Conservation (phyloP, 2,113 vertebrate species). For the Chamaea fasciata region DNA sequence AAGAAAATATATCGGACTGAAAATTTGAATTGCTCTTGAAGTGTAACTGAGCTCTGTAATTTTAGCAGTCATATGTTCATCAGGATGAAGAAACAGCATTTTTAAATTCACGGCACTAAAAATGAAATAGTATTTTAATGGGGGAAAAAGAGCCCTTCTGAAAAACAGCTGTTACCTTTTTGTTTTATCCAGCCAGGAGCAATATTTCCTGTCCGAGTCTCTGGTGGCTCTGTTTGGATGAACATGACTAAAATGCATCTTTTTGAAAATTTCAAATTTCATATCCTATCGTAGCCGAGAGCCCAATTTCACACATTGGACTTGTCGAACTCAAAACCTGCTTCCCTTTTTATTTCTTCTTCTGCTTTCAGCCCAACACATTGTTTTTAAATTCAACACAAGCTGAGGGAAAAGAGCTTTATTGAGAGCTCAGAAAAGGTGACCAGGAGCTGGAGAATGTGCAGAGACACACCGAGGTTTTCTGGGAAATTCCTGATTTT, state of each 20-base stretch:
- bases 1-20: neutral
- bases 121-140: neutral
- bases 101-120: neutral
- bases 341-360: neutral
- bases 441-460: neutral
- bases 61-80: neutral
- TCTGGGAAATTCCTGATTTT: neutral
- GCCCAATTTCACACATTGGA: neutral
- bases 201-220: neutral
- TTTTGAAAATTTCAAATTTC: neutral
- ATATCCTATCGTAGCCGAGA: neutral
- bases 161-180: neutral
- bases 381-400: constrained; percentile 11
- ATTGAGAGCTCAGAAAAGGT: neutral
- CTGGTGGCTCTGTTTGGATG: neutral
- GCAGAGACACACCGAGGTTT: neutral
- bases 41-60: neutral
- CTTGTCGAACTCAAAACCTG: neutral
- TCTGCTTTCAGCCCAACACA: neutral
- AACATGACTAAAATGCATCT: neutral
- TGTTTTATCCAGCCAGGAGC: neutral
- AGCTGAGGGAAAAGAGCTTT: neutral
- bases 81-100: neutral
- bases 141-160: neutral
- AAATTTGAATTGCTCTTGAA: neutral